Evolutionary conservation across 2,888 invertebrate species (phyloP).

Genomic region (Cephus sareptanus): DNA sequence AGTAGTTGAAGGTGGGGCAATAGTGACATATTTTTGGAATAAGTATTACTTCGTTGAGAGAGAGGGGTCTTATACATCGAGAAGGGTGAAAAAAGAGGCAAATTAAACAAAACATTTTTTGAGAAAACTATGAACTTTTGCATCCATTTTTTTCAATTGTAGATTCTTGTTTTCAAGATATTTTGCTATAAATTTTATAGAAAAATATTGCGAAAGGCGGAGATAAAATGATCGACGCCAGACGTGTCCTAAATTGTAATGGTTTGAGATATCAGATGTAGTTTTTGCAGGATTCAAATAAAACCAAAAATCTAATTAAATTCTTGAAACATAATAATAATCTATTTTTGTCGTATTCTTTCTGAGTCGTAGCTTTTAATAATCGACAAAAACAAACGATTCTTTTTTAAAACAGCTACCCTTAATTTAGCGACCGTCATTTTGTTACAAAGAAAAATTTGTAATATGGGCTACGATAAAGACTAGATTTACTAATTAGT

Average conservation of each 20-base stretch:
- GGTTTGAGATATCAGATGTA: not conserved
- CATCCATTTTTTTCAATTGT: not conserved
- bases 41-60: not conserved
- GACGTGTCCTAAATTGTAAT: not conserved
- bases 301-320: not conserved
- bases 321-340: too few species aligned
- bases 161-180: not conserved
- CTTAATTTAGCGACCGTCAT: too few species aligned
- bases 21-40: not conserved
- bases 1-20: not conserved
- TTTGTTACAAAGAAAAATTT: too few species aligned
- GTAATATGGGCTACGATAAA: too few species aligned
- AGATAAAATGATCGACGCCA: not conserved
- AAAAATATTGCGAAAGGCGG: not conserved
- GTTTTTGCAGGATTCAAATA: not conserved
- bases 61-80: too few species aligned
- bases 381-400: too few species aligned
- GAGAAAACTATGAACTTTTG: not conserved
- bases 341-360: too few species aligned
- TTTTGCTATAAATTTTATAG: not conserved
- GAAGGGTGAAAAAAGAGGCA: not conserved
- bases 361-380: too few species aligned
- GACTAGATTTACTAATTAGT: too few species aligned
- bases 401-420: too few species aligned
- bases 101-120: not conserved